These are phyloP conservation scores for Propithecus perrieri DNA, from an alignment of 2,797 vertebrate genomes.

Conservation along the genomic window DNA sequence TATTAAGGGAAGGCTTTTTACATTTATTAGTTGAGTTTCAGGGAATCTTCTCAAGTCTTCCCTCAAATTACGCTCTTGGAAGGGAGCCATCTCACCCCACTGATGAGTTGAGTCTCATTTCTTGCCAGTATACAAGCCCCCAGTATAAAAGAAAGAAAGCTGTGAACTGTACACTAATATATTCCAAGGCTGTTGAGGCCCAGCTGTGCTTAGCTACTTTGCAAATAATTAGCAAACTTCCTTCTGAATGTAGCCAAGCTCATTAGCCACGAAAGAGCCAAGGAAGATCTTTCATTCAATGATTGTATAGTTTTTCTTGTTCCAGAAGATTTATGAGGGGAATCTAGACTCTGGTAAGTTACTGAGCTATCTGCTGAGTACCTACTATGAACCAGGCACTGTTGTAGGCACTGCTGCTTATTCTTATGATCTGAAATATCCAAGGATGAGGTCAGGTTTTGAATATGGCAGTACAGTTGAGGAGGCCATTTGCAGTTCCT, in stretches of 20 bases:
- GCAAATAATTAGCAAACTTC: constrained; percentile 41
- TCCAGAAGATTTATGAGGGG: background rate
- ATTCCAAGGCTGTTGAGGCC: background rate
- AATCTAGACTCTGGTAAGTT: background rate
- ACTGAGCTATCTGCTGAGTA: constrained; percentile 8
- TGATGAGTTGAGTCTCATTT: constrained; percentile 10
- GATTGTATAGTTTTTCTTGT: background rate
- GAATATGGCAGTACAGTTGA: constrained; percentile 18
- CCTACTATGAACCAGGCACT: background rate
- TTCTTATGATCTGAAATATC: constrained; percentile 4
- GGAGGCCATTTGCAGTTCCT: background rate
- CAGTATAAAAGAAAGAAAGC: constrained; percentile 37
- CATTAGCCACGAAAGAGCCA: background rate
- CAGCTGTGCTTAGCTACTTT: constrained; percentile 20
- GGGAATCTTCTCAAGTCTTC: constrained; percentile 6
- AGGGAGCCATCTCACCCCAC: background rate
- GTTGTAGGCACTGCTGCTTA: background rate
- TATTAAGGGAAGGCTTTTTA: background rate
- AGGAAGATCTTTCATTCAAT: constrained; percentile 17
- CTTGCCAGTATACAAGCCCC: background rate
- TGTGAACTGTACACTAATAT: background rate
- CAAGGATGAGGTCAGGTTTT: constrained; percentile 29
- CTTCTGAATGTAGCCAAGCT: constrained; percentile 28
- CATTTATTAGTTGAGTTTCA: constrained; percentile 34
- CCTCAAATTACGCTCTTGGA: constrained; percentile 37